Evolutionary conservation across 2,797 vertebrate genomes (phyloP), one percentile per base, ranked within the genome.

Genomic region (Aeoliscus strigatus): DNA sequence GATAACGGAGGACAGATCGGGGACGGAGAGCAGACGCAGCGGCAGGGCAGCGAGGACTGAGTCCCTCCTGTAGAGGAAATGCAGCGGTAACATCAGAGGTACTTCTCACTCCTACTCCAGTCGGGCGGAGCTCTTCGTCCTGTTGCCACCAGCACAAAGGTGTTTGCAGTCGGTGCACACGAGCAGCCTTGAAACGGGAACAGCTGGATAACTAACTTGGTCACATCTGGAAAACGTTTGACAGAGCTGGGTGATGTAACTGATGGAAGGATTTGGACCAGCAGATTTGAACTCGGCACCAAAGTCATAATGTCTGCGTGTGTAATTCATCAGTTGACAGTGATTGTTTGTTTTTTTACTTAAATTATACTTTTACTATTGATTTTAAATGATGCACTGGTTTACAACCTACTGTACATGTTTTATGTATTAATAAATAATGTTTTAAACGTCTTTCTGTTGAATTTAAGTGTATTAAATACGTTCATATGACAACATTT

Each of bases 31-130:
- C 33, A 34, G 68, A 26, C 70, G 29, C 60, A 59, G 77, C 26
- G 73, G 79, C 9, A 88, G 81, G 77, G 83, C 83, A 1, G 33
- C 85, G 25, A 83, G 88, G 39, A 87, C 89, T 1, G 93, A 96
- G 82, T 93, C 91, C 0, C 89, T 85, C 50, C 84, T 90, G 49
- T 94, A 68, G 88, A 38, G 18, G 8, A 26, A 39, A 27, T 39
- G 2, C 18, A 1, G 26, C 10, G 30, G 36, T 36, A 21, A 6
- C 9, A 17, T 28, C 3, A 6, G 27, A 30, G 25, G 28, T 6
- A 1, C 47, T 3, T 10, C 8, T 27, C 7, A 23, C 10, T 13
- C 23, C 15, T 4, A 18, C 10, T 12, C 30, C 30, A n/a, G 5
- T 12, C 12, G 8, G n/a, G 27, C 18, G 3, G 18, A 21, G 18